Base-by-base conservation (phyloP, 2,888 invertebrate genomes). In the Microplitis deprimator region DNA sequence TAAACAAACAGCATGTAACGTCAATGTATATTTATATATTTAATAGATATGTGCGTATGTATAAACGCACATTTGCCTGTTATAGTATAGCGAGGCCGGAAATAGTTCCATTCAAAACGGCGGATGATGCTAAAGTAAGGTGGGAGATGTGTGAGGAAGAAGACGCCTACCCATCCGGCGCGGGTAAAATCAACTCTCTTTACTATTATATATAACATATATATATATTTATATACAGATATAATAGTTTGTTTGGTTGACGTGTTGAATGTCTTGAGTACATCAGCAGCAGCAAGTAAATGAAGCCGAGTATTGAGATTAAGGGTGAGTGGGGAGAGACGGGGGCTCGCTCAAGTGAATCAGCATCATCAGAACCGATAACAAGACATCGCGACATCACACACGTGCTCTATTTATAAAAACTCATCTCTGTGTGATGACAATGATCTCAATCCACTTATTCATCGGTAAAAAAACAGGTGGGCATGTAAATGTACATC, bases 1-100 rank as follows among this genome's bases (percentile, higher is more conserved):
- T 50, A 50, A 50, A 13, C 50, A 50, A 50, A 50, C 50, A 50
- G 50, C 13, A 50, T 50, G 50, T 13, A 50, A 50, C 50, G 50
- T 50, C 10, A 13, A 50, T 50, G 50, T 50, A 50, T 50, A 50
- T 13, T 13, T 50, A 50, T 50, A 50, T 50, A 50, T 13, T 13
- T 50, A 13, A 50, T 50, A 50, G 8, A 50, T 17, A 17, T 68
- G 29, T 29, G 17, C 6, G 29, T 65, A 84, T 84, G 82, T 83
- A 79, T 72, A 65, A 69, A 78, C 81, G 83, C 82, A 81, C 83
- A 82, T 83, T 86, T 84, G 84, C 86, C 85, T 81, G 83, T 85
- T 85, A 86, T 86, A 86, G 86, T 85, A 84, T 79, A 81, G 79
- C 77, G 71, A 62, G 29, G 78, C 80, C 79, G 71, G 79, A 82